A percentile compares a stretch with the other conserved stretches of the same genome.
These are phyloP conservation scores for Zapornia atra DNA, from an alignment of 2,113 vertebrate genomes.

Conservation along the genomic window DNA sequence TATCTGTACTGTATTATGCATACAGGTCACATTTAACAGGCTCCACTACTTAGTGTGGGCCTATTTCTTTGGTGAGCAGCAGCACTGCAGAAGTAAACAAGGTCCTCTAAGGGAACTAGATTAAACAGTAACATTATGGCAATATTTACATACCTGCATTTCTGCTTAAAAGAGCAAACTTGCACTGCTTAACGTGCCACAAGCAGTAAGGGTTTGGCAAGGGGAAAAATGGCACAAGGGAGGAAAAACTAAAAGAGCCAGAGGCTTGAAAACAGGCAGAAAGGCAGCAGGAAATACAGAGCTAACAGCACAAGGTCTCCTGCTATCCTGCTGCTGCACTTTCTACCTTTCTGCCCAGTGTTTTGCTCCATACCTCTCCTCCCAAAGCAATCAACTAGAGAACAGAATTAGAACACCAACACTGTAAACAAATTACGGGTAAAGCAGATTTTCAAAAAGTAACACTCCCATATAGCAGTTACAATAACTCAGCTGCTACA, in stretches of 20 bases:
- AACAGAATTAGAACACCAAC: background rate
- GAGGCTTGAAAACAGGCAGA: background rate
- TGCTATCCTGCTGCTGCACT: background rate
- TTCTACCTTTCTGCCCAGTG: background rate
- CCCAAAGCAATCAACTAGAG: background rate
- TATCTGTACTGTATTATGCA: background rate
- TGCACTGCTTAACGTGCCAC: background rate
- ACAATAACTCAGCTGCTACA: background rate
- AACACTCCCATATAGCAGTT: background rate
- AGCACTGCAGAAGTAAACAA: background rate
- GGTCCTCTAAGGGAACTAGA: background rate
- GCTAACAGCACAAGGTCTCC: background rate
- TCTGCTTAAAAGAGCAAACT: background rate
- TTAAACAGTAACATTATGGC: slow-evolving; percentile 43
- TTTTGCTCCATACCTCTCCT: background rate
- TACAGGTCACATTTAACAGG: background rate
- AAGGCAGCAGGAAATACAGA: background rate
- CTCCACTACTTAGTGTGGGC: background rate
- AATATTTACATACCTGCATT: slow-evolving; percentile 34
- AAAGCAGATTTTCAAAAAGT: no score
- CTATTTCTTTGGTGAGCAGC: background rate
- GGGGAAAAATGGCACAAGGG: background rate
- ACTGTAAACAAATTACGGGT: background rate
- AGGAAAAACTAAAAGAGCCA: background rate
- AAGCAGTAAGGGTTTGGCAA: background rate